Conservation (phyloP, 2,797 vertebrate genomes). For the Harpagifer antarcticus region DNA sequence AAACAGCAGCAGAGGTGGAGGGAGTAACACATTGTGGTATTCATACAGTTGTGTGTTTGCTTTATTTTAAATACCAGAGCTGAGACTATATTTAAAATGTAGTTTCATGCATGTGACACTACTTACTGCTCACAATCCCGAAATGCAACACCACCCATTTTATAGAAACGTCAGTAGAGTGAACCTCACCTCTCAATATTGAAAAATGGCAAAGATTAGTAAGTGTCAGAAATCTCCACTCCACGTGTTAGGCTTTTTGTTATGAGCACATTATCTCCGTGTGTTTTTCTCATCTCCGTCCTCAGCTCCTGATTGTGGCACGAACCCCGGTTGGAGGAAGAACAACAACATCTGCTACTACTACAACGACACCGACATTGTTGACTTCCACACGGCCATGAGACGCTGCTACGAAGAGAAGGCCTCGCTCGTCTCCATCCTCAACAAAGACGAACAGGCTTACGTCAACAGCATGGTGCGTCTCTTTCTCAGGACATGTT, state of each 20-base stretch:
- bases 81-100: too few relatives aligned
- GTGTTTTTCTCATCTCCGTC: not conserved
- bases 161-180: too few relatives aligned
- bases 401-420: conserved; percentile 74
- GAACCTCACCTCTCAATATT: too few relatives aligned
- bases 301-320: conserved; percentile 84
- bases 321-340: conserved; percentile 85
- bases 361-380: conserved; percentile 85
- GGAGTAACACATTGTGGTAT: not conserved
- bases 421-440: conserved; percentile 81
- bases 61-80: too few relatives aligned
- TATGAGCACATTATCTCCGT: not conserved
- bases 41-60: not conserved
- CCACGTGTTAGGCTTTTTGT: not conserved
- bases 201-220: too few relatives aligned
- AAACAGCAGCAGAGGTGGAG: not conserved
- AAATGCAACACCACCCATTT: too few relatives aligned
- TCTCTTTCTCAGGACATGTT: not conserved
- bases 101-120: too few relatives aligned
- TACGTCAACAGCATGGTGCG: conserved; percentile 83
- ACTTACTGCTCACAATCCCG: too few relatives aligned
- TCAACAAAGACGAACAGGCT: conserved; percentile 75
- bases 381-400: conserved; percentile 80
- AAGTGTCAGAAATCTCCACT: too few relatives aligned
- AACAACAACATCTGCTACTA: conserved; percentile 83